These are phyloP conservation scores for Zaprionus lineosus DNA, from an alignment of 2,888 invertebrate genomes.

Conservation along the genomic window DNA sequence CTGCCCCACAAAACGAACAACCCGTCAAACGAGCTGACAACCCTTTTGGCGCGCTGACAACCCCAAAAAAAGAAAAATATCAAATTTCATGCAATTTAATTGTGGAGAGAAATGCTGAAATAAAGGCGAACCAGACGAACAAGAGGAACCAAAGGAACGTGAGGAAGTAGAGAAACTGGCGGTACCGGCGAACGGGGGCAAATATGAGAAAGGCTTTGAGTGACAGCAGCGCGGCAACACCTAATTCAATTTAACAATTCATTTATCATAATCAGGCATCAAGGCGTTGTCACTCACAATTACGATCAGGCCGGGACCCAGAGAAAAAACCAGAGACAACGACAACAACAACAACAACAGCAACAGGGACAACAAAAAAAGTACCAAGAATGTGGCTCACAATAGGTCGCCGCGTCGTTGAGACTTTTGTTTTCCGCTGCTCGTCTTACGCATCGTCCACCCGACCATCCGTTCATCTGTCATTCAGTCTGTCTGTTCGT, in stretches of 20 bases:
- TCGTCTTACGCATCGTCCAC: slow-evolving; percentile 54
- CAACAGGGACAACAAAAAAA: slow-evolving; percentile 28
- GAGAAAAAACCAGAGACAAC: slow-evolving; percentile 6
- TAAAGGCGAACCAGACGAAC: slow-evolving; percentile 25
- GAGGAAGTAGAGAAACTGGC: slow-evolving; percentile 6
- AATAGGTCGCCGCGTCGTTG: slow-evolving; percentile 35
- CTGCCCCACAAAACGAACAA: slow-evolving; percentile 38
- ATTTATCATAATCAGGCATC: slow-evolving; percentile 80
- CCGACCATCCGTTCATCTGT: slow-evolving; percentile 1
- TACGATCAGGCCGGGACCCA: slow-evolving; percentile 58
- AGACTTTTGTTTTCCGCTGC: slow-evolving; percentile 58
- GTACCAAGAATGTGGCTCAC: slow-evolving; percentile 10
- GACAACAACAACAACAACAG: not conserved
- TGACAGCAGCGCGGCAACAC: slow-evolving; percentile 78
- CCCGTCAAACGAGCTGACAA: slow-evolving; percentile 23
- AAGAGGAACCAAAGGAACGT: slow-evolving; percentile 4
- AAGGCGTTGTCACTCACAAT: slow-evolving; percentile 78
- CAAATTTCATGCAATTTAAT: slow-evolving; percentile 79
- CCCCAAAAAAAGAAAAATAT: slow-evolving; percentile 66
- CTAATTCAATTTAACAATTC: slow-evolving; percentile 80
- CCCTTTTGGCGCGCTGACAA: slow-evolving; percentile 60
- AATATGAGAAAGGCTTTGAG: slow-evolving; percentile 64
- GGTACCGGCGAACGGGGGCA: slow-evolving; percentile 21
- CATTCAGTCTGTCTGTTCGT: too few relatives aligned
- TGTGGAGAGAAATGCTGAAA: slow-evolving; percentile 58